Base-by-base conservation (phyloP, 2,888 invertebrate genomes). In the Drosophila mimica region DNA sequence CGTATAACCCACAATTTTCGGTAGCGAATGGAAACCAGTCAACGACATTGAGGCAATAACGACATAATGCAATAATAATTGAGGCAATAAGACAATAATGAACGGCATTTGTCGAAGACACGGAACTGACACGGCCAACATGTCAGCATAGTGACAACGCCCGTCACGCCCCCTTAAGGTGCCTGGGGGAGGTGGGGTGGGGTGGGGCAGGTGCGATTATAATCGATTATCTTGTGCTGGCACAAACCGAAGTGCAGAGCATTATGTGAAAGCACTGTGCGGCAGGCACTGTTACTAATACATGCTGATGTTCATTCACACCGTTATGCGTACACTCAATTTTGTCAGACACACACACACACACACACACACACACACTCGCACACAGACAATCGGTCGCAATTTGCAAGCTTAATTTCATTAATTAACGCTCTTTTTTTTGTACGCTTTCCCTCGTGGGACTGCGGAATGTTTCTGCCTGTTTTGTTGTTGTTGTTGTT, bases 391-490 rank as follows among this genome's bases (percentile, higher is more conserved):
- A 57, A 34, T 53, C 58, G 28, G 38, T 60, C 52, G 53, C 69
- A 76, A 68, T 66, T 78, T 73, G 76, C 70, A 54, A 56, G 69
- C 82, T 78, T 89, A 89, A 87, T 87, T 87, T 87, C 86, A 88
- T 87, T 87, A 87, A 87, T 89, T 87, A 88, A 71, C 64, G 67
- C 38, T 62, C 43, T 69, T 48, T 56, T 73, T 59, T 66, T 52
- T 53, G 25, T 46, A 20, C 38, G 52, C 48, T 61, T 38, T 15
- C 43, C 65, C 66, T 58, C 46, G 58, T 52, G 66, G 56, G 20
- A 48, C 31, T 48, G 30, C 53, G 61, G 36, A 67, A 63, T 74
- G 68, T 68, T 74, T 78, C 56, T 75, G 74, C 65, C 70, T 20
- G 43, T 43, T 33, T 33, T 31, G 5, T 17, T 28, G 31, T 34